Conservation (phyloP, 2,888 invertebrate genomes). For the Cynaeus angustus region DNA sequence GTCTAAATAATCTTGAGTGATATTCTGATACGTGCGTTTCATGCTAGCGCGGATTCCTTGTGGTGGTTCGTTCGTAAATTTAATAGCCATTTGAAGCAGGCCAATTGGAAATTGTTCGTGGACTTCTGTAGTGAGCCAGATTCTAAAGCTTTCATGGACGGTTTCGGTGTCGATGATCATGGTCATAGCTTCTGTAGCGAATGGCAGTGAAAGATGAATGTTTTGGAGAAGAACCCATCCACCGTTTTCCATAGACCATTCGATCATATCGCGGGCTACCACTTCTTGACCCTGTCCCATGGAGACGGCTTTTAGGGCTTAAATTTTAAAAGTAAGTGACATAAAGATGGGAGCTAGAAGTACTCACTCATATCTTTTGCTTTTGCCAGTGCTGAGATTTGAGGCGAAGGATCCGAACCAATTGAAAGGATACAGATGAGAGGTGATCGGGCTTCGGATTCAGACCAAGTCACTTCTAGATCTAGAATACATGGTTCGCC, state of each 20-base stretch:
- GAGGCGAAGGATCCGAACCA: slow-evolving; percentile 97
- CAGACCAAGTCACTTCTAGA: slow-evolving; percentile 91
- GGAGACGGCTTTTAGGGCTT: slow-evolving; percentile 89
- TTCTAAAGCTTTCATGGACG: slow-evolving; percentile 84
- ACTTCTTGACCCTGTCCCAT: slow-evolving; percentile 98
- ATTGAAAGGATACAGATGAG: slow-evolving; percentile 94
- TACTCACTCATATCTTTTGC: slow-evolving; percentile 85
- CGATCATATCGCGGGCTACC: slow-evolving; percentile 70
- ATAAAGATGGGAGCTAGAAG: too few relatives aligned
- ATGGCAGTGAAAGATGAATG: slow-evolving; percentile 95
- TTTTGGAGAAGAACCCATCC: slow-evolving; percentile 97
- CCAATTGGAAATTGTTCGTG: slow-evolving; percentile 94
- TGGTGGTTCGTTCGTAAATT: slow-evolving; percentile 98
- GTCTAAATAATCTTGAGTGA: slow-evolving; percentile 93
- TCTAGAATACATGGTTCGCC: slow-evolving; percentile 95
- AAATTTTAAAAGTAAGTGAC: slow-evolving; percentile 54
- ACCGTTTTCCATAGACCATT: slow-evolving; percentile 74
- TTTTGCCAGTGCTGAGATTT: slow-evolving; percentile 91
- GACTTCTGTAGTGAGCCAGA: slow-evolving; percentile 97
- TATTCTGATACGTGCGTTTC: slow-evolving; percentile 92
- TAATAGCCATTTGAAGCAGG: slow-evolving; percentile 91
- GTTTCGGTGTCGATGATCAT: slow-evolving; percentile 89
- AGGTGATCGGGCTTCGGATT: slow-evolving; percentile 91
- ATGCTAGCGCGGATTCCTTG: slow-evolving; percentile 97
- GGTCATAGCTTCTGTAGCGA: slow-evolving; percentile 94